Evolutionary conservation across 2,888 invertebrate species (phyloP), one percentile per base, ranked within the genome.

Genomic region (Prenolepis imparis): DNA sequence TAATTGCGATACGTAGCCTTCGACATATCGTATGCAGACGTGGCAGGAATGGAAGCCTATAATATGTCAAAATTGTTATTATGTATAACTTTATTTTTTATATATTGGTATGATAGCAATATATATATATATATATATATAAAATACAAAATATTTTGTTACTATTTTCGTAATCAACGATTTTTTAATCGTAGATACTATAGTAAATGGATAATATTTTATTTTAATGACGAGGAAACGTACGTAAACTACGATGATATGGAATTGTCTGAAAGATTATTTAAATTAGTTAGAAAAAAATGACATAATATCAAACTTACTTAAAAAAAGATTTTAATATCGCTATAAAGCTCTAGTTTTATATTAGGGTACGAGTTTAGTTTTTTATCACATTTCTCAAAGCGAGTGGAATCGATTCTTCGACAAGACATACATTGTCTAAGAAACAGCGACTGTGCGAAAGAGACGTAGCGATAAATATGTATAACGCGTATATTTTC

Each of bases 1-100:
- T 39, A 97, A 96, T 94, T 97, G 97, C 95, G 97, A 97, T 88
- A 95, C 96, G 85, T 96, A 95, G 94, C 41, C 41, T 81, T 48
- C 44, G 57, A 52, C 70, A 89, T 84, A 24, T 59, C n/a, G 63
- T 28, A 63, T 84, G 82, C 52, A 68, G 78, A 73, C 82, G 59
- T 80, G 77, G 82, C 57, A 61, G 67, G 75, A 78, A 83, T 59
- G 70, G 63, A 66, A 75, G 75, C 41, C 64, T 83, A 85, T 74
- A 83, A 78, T 78, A 64, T 78, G 61, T 67, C 59, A 61, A 78
- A 72, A 78, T 81, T 86, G 82, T 87, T 90, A 86, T 75, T 77
- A 85, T 88, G 78, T 90, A 88, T 85, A 88, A 89, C 86, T 89
- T 85, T 89, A 88, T 89, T 89, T 90, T 92, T 92, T 92, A 92